Evolutionary conservation across 2,797 vertebrate species (phyloP), one percentile per base, ranked within the genome.

Genomic region (Myotis planiceps): DNA sequence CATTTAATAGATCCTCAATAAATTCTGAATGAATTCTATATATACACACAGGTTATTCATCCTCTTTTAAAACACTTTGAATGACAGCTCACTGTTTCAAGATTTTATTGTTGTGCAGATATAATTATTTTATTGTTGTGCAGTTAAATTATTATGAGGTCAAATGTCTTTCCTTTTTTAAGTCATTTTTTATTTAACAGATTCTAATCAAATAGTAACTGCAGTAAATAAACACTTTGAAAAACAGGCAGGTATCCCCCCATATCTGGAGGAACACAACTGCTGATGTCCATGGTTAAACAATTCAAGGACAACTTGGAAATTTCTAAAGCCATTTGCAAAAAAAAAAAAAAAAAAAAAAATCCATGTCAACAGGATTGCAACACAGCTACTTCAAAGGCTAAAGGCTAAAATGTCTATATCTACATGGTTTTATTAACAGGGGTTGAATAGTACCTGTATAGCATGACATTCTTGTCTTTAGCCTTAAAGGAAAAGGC

Each of bases 161-260:
- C 86, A 78, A 25, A 71, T 49, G 60, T 72, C 55, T 94, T 90
- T 76, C 29, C 49, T 89, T 49, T 74, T 75, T 75, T 32, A 18
- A 66, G 97, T 97, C 94, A 96, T 75, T 96, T 94, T 98, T 98
- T 98, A 98, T 98, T 99, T 95, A 98, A 96, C 98, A 98, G 90
- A 97, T 89, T 97, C 97, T 98, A 97, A 95, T 97, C 96, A 90
- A 96, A 97, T 92, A 98, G 97, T 98, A 98, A 98, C 98, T 98
- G 94, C 87, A 94, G 96, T 98, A 94, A 98, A 98, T 93, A 97
- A 97, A 97, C 80, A 92, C 66, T 92, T 92, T 88, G 96, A 97
- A 97, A 98, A 98, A 97, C 83, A 90, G 90, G 84, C 45, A 0
- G 72, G 95, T 94, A 97, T 97, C 94, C 97, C 98, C 95, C 89